A percentile compares a stretch with the other conserved stretches of the same genome.
phyloP scores from a whole-genome alignment of 2,113 vertebrate genomes.

The Chionodraco myersi region DNA sequence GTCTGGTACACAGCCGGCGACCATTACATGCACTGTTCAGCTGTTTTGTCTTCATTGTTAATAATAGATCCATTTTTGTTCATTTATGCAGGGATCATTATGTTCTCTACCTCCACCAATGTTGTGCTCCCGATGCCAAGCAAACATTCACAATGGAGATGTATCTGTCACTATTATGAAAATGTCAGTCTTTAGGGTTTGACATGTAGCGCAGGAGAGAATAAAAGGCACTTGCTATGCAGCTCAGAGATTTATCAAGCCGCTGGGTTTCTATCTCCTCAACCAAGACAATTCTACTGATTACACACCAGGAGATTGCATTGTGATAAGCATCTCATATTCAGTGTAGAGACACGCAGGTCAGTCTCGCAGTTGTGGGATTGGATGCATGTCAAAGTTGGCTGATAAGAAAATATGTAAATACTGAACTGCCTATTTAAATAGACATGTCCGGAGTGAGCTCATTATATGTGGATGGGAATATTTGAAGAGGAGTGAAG shows the following conservation, averaged over 20 bases:
- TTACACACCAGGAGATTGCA: constrained; percentile 1
- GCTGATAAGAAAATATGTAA: not conserved
- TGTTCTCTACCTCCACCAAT: not conserved
- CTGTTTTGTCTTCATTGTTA: constrained; percentile 17
- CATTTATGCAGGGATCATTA: constrained; percentile 34
- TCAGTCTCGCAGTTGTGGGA: not conserved
- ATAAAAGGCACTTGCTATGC: constrained; percentile 24
- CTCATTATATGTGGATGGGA: constrained; percentile 1
- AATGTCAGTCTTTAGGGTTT: constrained; percentile 31
- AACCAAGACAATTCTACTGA: constrained; percentile 12
- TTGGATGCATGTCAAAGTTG: not conserved
- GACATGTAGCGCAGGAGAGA: not conserved
- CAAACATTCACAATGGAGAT: constrained; percentile 43
- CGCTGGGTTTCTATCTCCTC: constrained; percentile 11
- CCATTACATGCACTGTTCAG: constrained; percentile 15
- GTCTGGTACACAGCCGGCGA: constrained; percentile 27
- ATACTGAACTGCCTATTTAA: not conserved
- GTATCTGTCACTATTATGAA: constrained; percentile 8
- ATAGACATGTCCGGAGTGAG: not conserved
- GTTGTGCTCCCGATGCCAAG: not conserved
- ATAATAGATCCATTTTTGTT: constrained; percentile 32
- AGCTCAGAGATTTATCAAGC: constrained; percentile 2
- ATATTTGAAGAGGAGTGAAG: constrained; percentile 20
- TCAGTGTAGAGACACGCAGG: not conserved
- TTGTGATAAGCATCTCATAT: constrained; percentile 1